phyloP scores from a whole-genome alignment of 2,113 vertebrate genomes.

The Mesembrinibis cayennensis region DNA sequence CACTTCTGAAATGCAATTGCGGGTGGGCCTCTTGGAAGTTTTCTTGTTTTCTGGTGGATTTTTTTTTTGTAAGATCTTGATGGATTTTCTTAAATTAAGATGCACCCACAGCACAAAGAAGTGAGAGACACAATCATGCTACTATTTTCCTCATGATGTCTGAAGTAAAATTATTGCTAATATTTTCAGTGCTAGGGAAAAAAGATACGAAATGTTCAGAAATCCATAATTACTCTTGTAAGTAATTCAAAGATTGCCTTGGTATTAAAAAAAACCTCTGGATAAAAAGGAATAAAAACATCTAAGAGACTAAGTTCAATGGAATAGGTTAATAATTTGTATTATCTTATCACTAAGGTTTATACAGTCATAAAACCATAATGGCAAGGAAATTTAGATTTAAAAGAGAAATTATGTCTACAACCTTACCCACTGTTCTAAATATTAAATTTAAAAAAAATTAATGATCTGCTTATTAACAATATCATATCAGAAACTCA shows the following conservation, averaged over 20 bases:
- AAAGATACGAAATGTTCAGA: not conserved
- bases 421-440: not conserved
- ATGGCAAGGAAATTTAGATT: not conserved
- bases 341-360: constrained; percentile 6
- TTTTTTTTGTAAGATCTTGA: not conserved
- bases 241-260: constrained; percentile 25
- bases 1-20: accelerated
- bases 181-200: not conserved
- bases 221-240: constrained; percentile 22
- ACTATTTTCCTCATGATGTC: not conserved
- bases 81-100: not conserved
- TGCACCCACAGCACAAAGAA: not conserved
- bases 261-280: not conserved
- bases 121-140: not conserved
- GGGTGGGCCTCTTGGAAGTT: not conserved
- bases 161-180: not conserved
- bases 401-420: not conserved
- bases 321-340: constrained; percentile 17
- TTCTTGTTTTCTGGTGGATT: not conserved
- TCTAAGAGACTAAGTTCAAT: not conserved
- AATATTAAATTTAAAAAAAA: not conserved
- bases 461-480: not conserved
- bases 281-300: constrained; percentile 50
- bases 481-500: not conserved
- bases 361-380: not conserved